phyloP scores from a whole-genome alignment of 2,113 vertebrate species.

The Amia ocellicauda region DNA sequence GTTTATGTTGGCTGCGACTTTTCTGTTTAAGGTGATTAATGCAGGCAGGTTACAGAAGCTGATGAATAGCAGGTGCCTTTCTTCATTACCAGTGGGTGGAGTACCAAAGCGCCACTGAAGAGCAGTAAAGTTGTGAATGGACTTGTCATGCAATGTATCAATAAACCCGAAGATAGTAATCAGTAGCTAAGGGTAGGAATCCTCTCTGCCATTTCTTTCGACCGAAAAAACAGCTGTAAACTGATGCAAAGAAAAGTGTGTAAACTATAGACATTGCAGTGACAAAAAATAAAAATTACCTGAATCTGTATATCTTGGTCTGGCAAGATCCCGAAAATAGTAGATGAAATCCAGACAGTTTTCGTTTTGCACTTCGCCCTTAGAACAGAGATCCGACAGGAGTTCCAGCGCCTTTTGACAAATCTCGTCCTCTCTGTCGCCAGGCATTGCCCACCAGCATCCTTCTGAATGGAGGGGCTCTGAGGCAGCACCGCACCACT shows the following conservation, averaged over 20 bases:
- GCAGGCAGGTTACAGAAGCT: not conserved
- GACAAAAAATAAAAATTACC: slow-evolving; percentile 61
- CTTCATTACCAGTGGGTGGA: slow-evolving; percentile 12
- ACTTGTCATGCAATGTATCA: not conserved
- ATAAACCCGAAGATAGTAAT: too few species aligned
- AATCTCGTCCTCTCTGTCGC: slow-evolving; percentile 94
- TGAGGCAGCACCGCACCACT: slow-evolving; percentile 53
- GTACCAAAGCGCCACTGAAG: not conserved
- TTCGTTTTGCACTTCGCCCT: slow-evolving; percentile 89
- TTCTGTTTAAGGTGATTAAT: too few species aligned
- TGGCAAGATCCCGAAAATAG: slow-evolving; percentile 86
- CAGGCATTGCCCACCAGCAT: slow-evolving; percentile 98
- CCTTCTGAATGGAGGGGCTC: slow-evolving; percentile 81
- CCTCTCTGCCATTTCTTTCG: not conserved
- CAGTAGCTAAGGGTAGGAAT: not conserved
- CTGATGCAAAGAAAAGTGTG: not conserved
- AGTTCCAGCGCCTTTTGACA: slow-evolving; percentile 96
- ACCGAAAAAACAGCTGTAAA: not conserved
- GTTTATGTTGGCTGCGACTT: too few species aligned
- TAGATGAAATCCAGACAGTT: slow-evolving; percentile 93
- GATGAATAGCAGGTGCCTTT: slow-evolving; percentile 3
- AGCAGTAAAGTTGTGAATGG: slow-evolving; percentile 17
- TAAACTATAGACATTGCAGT: not conserved
- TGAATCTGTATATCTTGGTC: slow-evolving; percentile 86
- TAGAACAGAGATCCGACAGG: slow-evolving; percentile 91